Evolutionary conservation across 1,140 invertebrate genomes (phyloP).

Genomic region (Drosophila sturtevanti): DNA sequence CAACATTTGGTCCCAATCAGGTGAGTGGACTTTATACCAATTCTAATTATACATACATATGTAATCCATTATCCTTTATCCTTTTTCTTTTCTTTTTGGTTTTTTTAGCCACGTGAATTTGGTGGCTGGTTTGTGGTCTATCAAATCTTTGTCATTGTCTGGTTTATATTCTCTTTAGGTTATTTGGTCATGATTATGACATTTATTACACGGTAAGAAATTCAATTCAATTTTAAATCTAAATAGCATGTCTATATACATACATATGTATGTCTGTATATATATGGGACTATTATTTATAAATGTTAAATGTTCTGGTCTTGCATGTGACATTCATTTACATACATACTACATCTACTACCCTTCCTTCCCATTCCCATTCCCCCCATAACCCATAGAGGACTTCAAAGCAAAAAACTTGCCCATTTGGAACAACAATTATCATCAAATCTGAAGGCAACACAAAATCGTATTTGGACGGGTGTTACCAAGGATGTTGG

Average conservation of each 20-base stretch:
- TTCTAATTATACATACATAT: too few relatives aligned
- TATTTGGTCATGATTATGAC: constrained; percentile 96
- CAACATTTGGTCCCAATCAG: constrained; percentile 84
- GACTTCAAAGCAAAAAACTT: constrained; percentile 87
- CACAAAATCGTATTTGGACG: constrained; percentile 90
- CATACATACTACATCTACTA: background rate
- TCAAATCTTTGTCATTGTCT: constrained; percentile 84
- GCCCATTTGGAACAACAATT: constrained; percentile 89
- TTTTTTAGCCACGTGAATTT: constrained; percentile 67
- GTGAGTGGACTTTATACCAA: constrained; percentile 82
- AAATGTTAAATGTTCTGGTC: constrained; percentile 12
- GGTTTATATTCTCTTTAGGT: constrained; percentile 95
- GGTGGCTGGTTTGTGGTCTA: constrained; percentile 81
- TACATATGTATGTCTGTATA: constrained; percentile 45
- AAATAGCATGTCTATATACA: constrained; percentile 40
- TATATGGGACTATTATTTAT: constrained; percentile 25
- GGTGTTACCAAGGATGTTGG: constrained; percentile 90
- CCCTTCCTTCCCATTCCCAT: constrained; percentile 7
- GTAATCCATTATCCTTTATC: too few relatives aligned
- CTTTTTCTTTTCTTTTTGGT: background rate
- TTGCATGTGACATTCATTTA: constrained; percentile 51
- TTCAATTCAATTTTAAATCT: background rate
- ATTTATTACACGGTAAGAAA: constrained; percentile 89
- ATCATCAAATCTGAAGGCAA: constrained; percentile 88
- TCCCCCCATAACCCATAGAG: constrained; percentile 66